Conservation (phyloP, 2,888 invertebrate genomes). For the Clunio marinus region DNA sequence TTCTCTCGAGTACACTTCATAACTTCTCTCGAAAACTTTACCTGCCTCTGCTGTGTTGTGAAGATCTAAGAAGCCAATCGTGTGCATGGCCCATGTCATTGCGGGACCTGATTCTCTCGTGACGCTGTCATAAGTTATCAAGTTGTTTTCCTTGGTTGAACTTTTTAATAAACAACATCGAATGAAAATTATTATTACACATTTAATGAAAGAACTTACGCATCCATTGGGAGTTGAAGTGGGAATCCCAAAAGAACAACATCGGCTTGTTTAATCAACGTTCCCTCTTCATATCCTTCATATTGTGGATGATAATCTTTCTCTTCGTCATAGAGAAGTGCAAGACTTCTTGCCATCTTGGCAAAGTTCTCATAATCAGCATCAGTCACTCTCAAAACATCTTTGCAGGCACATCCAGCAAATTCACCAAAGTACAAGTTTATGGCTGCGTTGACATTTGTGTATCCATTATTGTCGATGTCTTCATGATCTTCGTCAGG, state of each 20-base stretch:
- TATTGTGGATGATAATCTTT: conserved; percentile 59
- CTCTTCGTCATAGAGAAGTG: conserved; percentile 53
- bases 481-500: conserved; percentile 61
- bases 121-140: conserved; percentile 56
- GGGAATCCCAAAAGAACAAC: conserved; percentile 58
- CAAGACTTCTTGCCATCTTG: conserved; percentile 55
- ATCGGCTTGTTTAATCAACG: conserved; percentile 58
- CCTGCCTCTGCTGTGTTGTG: conserved; percentile 51
- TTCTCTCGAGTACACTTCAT: conserved; percentile 55
- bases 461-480: conserved; percentile 57
- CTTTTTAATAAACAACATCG: conserved; percentile 44
- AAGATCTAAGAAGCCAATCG: conserved; percentile 55
- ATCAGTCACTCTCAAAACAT: conserved; percentile 42
- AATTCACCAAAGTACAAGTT: conserved; percentile 39
- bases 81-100: conserved; percentile 63
- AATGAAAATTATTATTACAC: neutral
- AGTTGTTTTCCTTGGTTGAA: conserved; percentile 55
- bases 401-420: conserved; percentile 40
- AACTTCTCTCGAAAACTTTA: conserved; percentile 54
- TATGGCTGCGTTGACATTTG: conserved; percentile 43
- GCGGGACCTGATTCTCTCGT: conserved; percentile 56
- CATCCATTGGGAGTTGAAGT: conserved; percentile 55
- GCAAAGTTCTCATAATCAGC: conserved; percentile 52
- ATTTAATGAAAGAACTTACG: conserved; percentile 45
- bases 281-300: conserved; percentile 52